Percentiles rank a stretch among this genome's conserved stretches.
These are phyloP conservation scores for Chaenodraco wilsoni DNA, from an alignment of 2,797 vertebrate genomes.

Conservation along the genomic window DNA sequence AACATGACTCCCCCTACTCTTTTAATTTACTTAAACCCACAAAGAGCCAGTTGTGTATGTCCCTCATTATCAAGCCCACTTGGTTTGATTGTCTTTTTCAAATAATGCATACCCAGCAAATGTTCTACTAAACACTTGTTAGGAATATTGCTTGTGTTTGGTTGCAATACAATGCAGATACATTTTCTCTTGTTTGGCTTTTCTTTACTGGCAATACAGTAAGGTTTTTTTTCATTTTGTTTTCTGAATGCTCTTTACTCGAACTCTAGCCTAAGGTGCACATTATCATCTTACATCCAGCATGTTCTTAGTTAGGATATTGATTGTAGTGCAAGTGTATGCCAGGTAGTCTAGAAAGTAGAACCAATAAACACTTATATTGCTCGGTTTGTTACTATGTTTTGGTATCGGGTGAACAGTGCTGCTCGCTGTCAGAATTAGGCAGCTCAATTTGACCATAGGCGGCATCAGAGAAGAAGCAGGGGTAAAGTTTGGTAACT, in stretches of 20 bases:
- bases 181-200: constrained; percentile 3
- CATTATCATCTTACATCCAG: constrained; percentile 71
- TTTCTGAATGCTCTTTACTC: constrained; percentile 54
- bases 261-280: constrained; percentile 64
- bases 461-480: constrained; percentile 68
- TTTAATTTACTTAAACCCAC: constrained; percentile 27
- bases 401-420: constrained; percentile 61
- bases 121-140: constrained; percentile 5
- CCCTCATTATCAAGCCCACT: constrained; percentile 22
- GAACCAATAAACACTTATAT: constrained; percentile 73
- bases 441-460: constrained; percentile 79
- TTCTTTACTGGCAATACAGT: constrained; percentile 6
- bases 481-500: constrained; percentile 75
- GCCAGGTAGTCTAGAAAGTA: constrained; percentile 77
- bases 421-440: constrained; percentile 68
- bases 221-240: constrained; percentile 33
- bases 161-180: constrained; percentile 5
- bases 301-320: constrained; percentile 78
- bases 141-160: constrained; percentile 5
- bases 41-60: constrained; percentile 7
- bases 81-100: constrained; percentile 29
- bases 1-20: neutral
- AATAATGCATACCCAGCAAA: constrained; percentile 7
- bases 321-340: constrained; percentile 76
- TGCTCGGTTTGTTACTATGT: constrained; percentile 75